phyloP scores from a whole-genome alignment of 2,797 vertebrate genomes.

The Ciconia nigra region DNA sequence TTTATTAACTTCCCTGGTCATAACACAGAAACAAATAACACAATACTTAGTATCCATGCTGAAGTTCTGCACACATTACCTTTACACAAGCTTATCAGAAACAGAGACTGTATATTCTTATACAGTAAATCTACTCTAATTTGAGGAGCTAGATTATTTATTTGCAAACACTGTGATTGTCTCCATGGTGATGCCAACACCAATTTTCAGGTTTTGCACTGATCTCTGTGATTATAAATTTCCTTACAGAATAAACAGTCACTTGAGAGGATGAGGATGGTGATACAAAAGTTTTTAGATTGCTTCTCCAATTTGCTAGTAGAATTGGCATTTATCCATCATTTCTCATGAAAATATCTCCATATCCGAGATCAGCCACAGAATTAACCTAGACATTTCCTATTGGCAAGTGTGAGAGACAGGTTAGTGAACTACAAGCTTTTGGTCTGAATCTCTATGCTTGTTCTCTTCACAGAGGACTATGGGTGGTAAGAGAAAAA shows the following conservation, averaged over 20 bases:
- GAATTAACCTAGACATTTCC: neutral
- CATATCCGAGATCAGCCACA: neutral
- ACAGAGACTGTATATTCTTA: neutral
- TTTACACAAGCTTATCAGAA: neutral
- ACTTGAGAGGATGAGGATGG: neutral
- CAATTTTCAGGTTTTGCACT: neutral
- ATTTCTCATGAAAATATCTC: neutral
- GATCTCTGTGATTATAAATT: slow-evolving; percentile 3
- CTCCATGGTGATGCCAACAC: slow-evolving; percentile 7
- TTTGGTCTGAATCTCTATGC: neutral
- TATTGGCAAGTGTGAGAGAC: neutral
- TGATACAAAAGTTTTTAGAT: neutral
- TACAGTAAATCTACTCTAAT: neutral
- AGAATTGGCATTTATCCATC: neutral
- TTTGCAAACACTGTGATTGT: slow-evolving; percentile 41
- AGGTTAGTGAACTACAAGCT: neutral
- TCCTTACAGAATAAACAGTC: neutral
- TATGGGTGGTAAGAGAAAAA: neutral
- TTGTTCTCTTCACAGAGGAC: neutral
- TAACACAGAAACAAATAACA: neutral
- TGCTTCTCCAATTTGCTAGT: neutral
- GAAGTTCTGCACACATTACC: neutral
- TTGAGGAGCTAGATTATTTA: slow-evolving; percentile 12
- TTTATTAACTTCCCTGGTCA: neutral
- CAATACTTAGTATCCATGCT: neutral